Conservation (phyloP, 1,140 invertebrate genomes). For the Cydia fagiglandana region DNA sequence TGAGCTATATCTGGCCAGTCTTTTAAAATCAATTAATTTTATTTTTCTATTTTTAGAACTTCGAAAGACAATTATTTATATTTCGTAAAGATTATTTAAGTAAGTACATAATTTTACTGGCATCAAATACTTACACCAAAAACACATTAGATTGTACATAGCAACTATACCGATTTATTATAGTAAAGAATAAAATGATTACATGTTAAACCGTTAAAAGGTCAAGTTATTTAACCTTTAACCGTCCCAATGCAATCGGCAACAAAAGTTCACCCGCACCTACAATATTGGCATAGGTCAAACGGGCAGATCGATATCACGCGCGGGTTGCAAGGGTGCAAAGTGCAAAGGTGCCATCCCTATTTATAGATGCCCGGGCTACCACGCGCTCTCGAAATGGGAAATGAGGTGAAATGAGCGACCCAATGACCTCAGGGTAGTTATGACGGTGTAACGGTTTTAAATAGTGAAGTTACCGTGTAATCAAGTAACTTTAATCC, state of each 20-base stretch:
- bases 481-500: no score
- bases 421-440: not conserved
- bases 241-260: not conserved
- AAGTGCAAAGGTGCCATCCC: slow-evolving; percentile 29
- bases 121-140: no score
- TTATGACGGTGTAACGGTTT: not conserved
- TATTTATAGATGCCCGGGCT: slow-evolving; percentile 17
- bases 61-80: no score
- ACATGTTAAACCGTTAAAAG: not conserved
- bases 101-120: no score
- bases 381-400: not conserved
- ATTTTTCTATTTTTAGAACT: no score
- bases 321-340: not conserved
- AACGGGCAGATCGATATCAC: slow-evolving; percentile 19
- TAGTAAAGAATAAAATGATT: no score
- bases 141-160: no score
- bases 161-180: no score
- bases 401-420: not conserved
- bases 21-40: no score
- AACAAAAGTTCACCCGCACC: not conserved
- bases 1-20: no score
- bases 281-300: slow-evolving; percentile 26
- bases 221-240: not conserved
- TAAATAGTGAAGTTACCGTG: not conserved
- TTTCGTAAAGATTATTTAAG: no score